Evolutionary conservation across 2,113 vertebrate species (phyloP).

Genomic region (Rhinoptilus africanus): DNA sequence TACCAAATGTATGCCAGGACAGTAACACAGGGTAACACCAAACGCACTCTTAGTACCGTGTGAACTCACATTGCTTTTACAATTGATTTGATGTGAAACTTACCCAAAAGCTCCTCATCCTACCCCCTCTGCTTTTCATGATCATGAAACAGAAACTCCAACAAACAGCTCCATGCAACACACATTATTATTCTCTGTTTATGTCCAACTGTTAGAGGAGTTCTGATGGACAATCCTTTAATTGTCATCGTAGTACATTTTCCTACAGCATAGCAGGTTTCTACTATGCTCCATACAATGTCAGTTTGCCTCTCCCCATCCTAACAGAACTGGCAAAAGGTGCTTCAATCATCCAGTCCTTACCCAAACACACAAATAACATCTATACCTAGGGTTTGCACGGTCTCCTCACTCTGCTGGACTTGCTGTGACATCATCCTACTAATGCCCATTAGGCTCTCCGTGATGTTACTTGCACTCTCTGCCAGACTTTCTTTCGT

Average conservation of each 20-base stretch:
- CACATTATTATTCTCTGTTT: not conserved
- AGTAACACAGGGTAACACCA: not conserved
- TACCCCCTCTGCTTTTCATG: not conserved
- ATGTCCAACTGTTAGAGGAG: not conserved
- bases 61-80: not conserved
- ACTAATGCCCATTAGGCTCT: slow-evolving; percentile 94
- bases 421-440: slow-evolving; percentile 98
- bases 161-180: not conserved
- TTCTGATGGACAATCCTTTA: not conserved
- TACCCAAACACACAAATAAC: not conserved
- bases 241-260: accelerated
- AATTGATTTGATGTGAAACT: not conserved
- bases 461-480: slow-evolving; percentile 87
- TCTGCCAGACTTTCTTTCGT: slow-evolving; percentile 90
- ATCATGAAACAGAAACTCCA: not conserved
- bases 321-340: not conserved
- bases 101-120: not conserved
- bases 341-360: not conserved
- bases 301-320: not conserved
- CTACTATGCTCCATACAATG: not conserved
- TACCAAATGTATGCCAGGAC: not conserved
- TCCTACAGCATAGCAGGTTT: not conserved
- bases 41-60: accelerated
- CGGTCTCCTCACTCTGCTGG: slow-evolving; percentile 89
- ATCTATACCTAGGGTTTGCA: slow-evolving; percentile 83